Evolutionary conservation across 1,140 invertebrate species (phyloP).

Genomic region (Aphaenogaster floridana): DNA sequence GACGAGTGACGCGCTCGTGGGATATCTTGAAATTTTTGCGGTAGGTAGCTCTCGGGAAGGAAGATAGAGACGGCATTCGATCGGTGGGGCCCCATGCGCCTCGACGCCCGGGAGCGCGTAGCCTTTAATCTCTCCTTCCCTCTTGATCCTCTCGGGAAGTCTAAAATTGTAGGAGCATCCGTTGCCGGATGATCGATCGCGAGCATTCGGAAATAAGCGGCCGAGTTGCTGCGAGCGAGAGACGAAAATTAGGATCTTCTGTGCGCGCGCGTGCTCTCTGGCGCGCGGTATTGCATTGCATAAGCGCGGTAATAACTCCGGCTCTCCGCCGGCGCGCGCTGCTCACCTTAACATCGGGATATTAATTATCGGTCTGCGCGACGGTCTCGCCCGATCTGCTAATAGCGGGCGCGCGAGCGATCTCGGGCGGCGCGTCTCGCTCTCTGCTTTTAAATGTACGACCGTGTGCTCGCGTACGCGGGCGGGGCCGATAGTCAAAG

Average conservation of each 20-base stretch:
- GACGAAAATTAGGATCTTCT: conserved; percentile 18
- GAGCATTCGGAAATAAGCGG: conserved; percentile 65
- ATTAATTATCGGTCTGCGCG: conserved; percentile 74
- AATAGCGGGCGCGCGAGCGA: conserved; percentile 63
- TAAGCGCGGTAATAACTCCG: conserved; percentile 69
- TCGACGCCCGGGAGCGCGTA: conserved; percentile 34
- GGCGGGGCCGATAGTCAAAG: conserved; percentile 74
- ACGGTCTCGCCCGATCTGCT: conserved; percentile 71
- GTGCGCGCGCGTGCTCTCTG: conserved; percentile 9
- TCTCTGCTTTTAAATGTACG: conserved; percentile 59
- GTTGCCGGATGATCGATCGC: conserved; percentile 56
- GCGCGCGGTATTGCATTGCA: conserved; percentile 62
- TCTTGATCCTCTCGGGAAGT: conserved; percentile 32
- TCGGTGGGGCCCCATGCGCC: background rate
- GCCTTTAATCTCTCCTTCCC: background rate
- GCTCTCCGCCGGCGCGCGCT: conserved; percentile 17
- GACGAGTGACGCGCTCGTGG: conserved; percentile 17
- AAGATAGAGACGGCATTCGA: conserved; percentile 43
- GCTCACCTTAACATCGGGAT: conserved; percentile 68
- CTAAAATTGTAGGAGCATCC: conserved; percentile 55
- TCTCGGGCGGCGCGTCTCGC: conserved; percentile 9
- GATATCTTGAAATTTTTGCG: conserved; percentile 8
- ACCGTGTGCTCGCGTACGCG: conserved; percentile 9
- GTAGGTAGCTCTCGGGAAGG: conserved; percentile 12
- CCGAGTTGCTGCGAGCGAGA: conserved; percentile 49